These are phyloP conservation scores for Laupala kohalensis DNA, from an alignment of 1,140 invertebrate species.

Conservation along the genomic window DNA sequence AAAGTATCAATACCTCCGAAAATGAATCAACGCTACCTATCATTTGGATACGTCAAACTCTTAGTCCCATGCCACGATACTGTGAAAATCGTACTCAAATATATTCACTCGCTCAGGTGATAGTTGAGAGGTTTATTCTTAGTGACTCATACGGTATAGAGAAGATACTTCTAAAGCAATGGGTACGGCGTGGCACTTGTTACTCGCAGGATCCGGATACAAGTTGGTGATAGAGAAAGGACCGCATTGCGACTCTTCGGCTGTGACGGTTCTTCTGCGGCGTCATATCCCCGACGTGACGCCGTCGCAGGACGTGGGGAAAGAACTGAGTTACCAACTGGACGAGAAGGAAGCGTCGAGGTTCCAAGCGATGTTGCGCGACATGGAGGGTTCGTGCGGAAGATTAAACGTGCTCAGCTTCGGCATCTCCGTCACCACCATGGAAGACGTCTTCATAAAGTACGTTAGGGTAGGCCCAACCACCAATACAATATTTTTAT, in stretches of 20 bases:
- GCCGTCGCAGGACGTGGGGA: constrained; percentile 35
- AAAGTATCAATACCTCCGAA: too few relatives aligned
- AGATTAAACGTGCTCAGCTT: constrained; percentile 35
- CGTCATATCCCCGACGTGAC: constrained; percentile 39
- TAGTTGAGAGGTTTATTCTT: too few relatives aligned
- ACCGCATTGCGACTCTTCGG: constrained; percentile 34
- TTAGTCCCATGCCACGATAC: too few relatives aligned
- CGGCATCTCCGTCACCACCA: constrained; percentile 43
- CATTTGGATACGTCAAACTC: too few relatives aligned
- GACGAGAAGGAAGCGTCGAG: constrained; percentile 33
- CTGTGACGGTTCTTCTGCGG: constrained; percentile 38
- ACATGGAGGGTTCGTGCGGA: constrained; percentile 30
- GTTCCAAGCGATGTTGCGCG: constrained; percentile 36
- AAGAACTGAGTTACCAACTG: constrained; percentile 42
- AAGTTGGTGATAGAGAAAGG: constrained; percentile 38
- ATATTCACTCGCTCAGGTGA: too few relatives aligned
- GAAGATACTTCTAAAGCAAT: too few relatives aligned
- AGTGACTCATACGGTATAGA: too few relatives aligned
- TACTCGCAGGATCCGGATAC: constrained; percentile 39
- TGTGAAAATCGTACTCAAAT: too few relatives aligned
- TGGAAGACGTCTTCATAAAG: constrained; percentile 50
- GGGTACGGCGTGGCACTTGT: too few relatives aligned
- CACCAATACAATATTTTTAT: background rate
- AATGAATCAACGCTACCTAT: too few relatives aligned
- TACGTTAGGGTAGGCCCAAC: too few relatives aligned